These are phyloP conservation scores for Leptoteleia sp. DNA, from an alignment of 1,140 invertebrate genomes.

Conservation along the genomic window DNA sequence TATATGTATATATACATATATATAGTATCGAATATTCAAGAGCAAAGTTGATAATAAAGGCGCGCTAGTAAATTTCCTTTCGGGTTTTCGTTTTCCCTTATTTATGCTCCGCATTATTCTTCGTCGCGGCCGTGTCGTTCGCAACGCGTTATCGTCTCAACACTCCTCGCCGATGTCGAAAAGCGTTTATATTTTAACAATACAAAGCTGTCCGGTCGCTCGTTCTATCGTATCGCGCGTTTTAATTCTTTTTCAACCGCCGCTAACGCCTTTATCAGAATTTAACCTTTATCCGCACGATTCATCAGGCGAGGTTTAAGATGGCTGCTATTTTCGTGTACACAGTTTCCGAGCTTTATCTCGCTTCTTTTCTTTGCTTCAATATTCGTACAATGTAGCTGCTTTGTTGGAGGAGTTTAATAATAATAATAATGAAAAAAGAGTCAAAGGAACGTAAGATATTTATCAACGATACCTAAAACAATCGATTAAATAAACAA, in stretches of 20 bases:
- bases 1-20: too few relatives aligned
- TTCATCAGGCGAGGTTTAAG: slow-evolving; percentile 52
- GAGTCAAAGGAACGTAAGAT: too few relatives aligned
- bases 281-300: slow-evolving; percentile 63
- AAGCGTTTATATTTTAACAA: slow-evolving; percentile 63
- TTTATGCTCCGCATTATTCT: slow-evolving; percentile 49
- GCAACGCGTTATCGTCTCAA: slow-evolving; percentile 62
- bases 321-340: slow-evolving; percentile 11
- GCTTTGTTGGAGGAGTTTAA: too few relatives aligned
- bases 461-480: too few relatives aligned
- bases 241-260: slow-evolving; percentile 60
- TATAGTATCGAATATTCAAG: slow-evolving; percentile 15
- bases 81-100: slow-evolving; percentile 48
- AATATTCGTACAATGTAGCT: too few relatives aligned
- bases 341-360: too few relatives aligned
- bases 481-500: too few relatives aligned
- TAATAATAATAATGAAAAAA: too few relatives aligned
- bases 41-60: slow-evolving; percentile 33
- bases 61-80: slow-evolving; percentile 40
- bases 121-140: slow-evolving; percentile 61
- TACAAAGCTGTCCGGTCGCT: slow-evolving; percentile 42
- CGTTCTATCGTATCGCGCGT: slow-evolving; percentile 41
- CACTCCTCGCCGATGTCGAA: slow-evolving; percentile 68
- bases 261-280: slow-evolving; percentile 61
- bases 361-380: too few relatives aligned